Conservation (phyloP, 2,113 vertebrate species). For the Hiodon alosoides region DNA sequence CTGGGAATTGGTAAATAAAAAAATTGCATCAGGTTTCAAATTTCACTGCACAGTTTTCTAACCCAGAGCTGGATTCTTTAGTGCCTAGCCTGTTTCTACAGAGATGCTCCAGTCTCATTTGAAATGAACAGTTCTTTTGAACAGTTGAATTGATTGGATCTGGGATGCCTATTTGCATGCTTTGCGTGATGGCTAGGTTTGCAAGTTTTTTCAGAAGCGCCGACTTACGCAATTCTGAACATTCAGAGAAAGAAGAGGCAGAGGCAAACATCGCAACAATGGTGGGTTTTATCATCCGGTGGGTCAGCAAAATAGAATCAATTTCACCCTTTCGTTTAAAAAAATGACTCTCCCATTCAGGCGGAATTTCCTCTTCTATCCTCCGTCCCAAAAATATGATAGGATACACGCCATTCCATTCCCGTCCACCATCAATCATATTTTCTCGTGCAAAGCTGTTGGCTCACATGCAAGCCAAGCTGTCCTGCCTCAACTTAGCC, state of each 20-base stretch:
- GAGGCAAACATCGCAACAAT: not conserved
- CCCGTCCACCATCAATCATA: not conserved
- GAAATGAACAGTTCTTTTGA: not conserved
- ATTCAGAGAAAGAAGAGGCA: not conserved
- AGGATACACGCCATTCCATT: not conserved
- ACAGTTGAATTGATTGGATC: not conserved
- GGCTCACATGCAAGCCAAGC: conserved; percentile 1
- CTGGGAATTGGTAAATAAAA: too few species aligned
- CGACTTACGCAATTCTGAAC: not conserved
- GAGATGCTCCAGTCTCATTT: not conserved
- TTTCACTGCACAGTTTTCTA: too few species aligned
- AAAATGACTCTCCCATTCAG: not conserved
- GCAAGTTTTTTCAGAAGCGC: not conserved
- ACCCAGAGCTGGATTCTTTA: too few species aligned
- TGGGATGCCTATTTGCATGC: not conserved
- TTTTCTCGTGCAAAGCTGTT: not conserved
- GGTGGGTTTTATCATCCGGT: not conserved
- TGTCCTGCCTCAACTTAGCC: too few species aligned
- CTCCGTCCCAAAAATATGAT: not conserved
- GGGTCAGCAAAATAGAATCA: not conserved
- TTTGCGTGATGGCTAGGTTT: not conserved
- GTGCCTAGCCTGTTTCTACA: too few species aligned
- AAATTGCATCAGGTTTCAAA: too few species aligned
- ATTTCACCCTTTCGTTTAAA: not conserved
- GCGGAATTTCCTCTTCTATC: not conserved